Evolutionary conservation across 2,888 invertebrate species (phyloP).

Genomic region (Diloba caeruleocephala): DNA sequence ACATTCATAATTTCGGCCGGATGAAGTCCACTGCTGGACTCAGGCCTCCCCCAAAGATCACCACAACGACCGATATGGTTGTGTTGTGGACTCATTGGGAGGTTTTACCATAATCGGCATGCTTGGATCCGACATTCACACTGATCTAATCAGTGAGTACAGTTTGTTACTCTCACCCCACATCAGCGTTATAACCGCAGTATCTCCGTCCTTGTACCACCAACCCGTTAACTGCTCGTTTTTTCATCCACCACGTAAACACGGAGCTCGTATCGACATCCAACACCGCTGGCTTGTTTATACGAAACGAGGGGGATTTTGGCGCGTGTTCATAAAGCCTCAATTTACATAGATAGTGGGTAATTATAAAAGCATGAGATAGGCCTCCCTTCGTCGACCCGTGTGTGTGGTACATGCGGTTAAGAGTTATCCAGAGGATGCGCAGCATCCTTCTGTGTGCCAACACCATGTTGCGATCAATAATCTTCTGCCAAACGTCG

Average conservation of each 20-base stretch:
- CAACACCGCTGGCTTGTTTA: slow-evolving; percentile 11
- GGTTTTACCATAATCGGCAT: too few relatives aligned
- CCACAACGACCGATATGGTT: too few relatives aligned
- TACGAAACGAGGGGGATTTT: background rate
- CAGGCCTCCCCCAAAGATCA: too few relatives aligned
- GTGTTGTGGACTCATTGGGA: too few relatives aligned
- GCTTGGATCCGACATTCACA: too few relatives aligned
- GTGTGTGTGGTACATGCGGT: background rate
- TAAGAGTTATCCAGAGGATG: background rate
- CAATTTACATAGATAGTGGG: slow-evolving; percentile 11
- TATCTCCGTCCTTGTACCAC: background rate
- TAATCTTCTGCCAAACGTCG: too few relatives aligned
- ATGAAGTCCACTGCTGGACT: too few relatives aligned
- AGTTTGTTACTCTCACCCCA: too few relatives aligned
- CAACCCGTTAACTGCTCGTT: slow-evolving; percentile 7
- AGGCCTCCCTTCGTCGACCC: background rate
- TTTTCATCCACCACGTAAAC: slow-evolving; percentile 24
- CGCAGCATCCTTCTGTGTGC: too few relatives aligned
- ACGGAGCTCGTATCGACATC: slow-evolving; percentile 16
- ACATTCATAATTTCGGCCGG: too few relatives aligned
- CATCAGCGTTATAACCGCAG: background rate
- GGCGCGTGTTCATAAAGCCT: slow-evolving; percentile 8
- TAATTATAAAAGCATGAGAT: background rate
- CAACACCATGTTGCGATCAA: too few relatives aligned
- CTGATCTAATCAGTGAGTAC: too few relatives aligned